These are phyloP conservation scores for Nannospalax galili DNA, from an alignment of 2,113 vertebrate genomes.

Conservation along the genomic window DNA sequence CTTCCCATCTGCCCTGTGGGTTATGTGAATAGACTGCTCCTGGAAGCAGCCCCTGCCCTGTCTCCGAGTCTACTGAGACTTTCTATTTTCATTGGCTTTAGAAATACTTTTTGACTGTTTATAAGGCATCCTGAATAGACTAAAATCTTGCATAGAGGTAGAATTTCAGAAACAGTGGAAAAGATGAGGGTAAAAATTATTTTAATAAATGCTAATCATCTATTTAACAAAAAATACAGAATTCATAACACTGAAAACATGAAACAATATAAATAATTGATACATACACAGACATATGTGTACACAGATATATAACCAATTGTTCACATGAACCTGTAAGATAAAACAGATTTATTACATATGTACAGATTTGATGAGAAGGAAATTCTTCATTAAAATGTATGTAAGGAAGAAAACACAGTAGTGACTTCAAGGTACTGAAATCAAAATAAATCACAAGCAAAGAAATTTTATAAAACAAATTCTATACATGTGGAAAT, in stretches of 20 bases:
- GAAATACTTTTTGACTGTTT: neutral
- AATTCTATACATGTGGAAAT: neutral
- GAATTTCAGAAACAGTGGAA: neutral
- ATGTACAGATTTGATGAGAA: neutral
- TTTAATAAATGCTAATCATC: neutral
- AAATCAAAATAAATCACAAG: neutral
- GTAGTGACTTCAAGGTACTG: neutral
- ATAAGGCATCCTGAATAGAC: neutral
- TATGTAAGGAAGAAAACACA: neutral
- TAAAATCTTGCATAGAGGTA: neutral
- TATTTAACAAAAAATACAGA: neutral
- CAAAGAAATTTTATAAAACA: neutral
- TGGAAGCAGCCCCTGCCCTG: fast-evolving
- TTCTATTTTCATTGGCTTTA: neutral
- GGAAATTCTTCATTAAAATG: neutral
- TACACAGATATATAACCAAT: neutral
- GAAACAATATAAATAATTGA: neutral
- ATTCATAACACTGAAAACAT: neutral
- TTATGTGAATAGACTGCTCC: neutral
- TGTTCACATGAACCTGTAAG: neutral
- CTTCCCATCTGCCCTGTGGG: no score
- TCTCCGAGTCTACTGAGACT: no score
- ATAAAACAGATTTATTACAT: neutral
- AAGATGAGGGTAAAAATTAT: neutral
- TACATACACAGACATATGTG: no score